These are phyloP conservation scores for Eudyptes chrysolophus DNA, from an alignment of 2,113 vertebrate species.

Conservation along the genomic window DNA sequence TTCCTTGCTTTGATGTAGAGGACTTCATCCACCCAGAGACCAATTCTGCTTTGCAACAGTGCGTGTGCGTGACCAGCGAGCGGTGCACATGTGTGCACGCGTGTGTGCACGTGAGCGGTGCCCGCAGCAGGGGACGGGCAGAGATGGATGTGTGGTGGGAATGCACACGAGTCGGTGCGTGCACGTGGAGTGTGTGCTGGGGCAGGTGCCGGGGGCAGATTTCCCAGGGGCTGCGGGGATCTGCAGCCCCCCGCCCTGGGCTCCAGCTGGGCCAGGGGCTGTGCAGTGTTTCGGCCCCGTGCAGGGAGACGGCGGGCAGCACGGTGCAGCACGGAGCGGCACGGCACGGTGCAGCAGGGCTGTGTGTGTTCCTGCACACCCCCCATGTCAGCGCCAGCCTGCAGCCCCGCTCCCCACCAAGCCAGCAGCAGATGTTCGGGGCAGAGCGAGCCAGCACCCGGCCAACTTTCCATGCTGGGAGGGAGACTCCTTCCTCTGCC, in stretches of 20 bases:
- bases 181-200: fast-evolving
- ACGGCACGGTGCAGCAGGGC: neutral
- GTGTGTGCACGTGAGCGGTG: fast-evolving
- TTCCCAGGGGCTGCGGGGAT: fast-evolving
- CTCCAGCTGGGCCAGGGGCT: neutral
- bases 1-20: neutral
- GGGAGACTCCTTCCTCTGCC: slow-evolving; percentile 47
- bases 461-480: slow-evolving; percentile 55
- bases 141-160: neutral
- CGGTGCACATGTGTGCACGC: fast-evolving
- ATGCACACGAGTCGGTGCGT: fast-evolving
- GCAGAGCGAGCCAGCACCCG: neutral
- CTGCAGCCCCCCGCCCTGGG: fast-evolving
- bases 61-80: fast-evolving
- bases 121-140: fast-evolving
- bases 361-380: slow-evolving; percentile 14
- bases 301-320: neutral
- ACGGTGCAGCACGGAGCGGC: neutral
- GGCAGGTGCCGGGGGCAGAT: neutral
- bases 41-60: neutral
- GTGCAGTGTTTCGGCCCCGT: neutral
- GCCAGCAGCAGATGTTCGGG: slow-evolving; percentile 41
- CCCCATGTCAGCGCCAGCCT: neutral
- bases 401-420: neutral
- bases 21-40: neutral